Evolutionary conservation across 2,797 vertebrate species (phyloP), one percentile per base, ranked within the genome.

Genomic region (Sphenopsis melanotis): DNA sequence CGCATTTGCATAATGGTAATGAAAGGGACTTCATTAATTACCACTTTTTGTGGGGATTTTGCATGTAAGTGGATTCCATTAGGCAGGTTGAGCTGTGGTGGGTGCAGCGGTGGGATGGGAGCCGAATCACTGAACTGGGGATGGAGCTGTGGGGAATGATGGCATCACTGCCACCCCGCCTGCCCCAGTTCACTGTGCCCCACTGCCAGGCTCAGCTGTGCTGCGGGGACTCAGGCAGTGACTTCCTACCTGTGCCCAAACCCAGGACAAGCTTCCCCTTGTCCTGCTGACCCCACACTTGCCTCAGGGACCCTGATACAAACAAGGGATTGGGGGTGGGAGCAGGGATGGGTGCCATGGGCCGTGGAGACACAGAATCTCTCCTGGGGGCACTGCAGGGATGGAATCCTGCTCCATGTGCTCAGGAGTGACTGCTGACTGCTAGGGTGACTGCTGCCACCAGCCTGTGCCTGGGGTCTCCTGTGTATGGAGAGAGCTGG

Each of bases 11-110:
- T 98, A 98, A 98, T 96, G 97, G 96, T 96, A 97, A 97, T 97
- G 97, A 97, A 98, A 97, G 91, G 96, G 96, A 96, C 95, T 98
- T 97, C 97, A 97, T 97, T 98, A 97, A 98, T 98, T 97, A 97
- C 96, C 2, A 22, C 64, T 56, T 95, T 97, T 96, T 87, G 96
- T 89, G 19, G 76, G 75, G 90, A 95, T 95, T 96, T 93, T 97
- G 95, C 94, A 97, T 96, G 87, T 94, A 97, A 97, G 96, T 96
- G 88, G 90, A 59, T 88, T 89, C 90, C 81, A 92, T 87, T 74
- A 89, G 75, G 78, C 72, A 96, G 83, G 90, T 70, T 95, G 70
- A 90, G 46, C 56, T 68, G 64, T 11, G 27, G 88, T 0, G 65
- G 82, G 74, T 83, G 78, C 63, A 57, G 22, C 2, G 11, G 47